Percentiles rank a stretch among this genome's conserved stretches.
Evolutionary conservation across 2,797 vertebrate species (phyloP).

Genomic region (Uromys caudimaculatus): DNA sequence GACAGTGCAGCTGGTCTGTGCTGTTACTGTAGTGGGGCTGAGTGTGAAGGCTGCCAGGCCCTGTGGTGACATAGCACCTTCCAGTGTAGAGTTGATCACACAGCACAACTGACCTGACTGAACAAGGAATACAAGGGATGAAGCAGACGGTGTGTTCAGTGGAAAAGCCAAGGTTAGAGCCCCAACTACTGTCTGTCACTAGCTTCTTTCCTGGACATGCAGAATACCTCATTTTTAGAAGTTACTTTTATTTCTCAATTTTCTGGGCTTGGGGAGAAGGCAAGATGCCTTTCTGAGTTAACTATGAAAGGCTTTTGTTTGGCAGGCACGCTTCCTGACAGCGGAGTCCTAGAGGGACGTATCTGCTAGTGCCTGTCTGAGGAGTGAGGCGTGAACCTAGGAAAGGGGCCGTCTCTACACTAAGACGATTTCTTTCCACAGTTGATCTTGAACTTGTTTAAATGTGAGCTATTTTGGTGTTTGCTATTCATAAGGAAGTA

Average conservation of each 20-base stretch:
- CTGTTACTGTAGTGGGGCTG: slow-evolving; percentile 45
- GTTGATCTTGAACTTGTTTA: slow-evolving; percentile 48
- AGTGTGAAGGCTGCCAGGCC: slow-evolving; percentile 67
- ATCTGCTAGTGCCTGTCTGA: slow-evolving; percentile 20
- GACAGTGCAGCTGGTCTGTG: slow-evolving; percentile 63
- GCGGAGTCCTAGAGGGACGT: not conserved
- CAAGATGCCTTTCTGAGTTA: not conserved
- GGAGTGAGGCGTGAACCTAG: not conserved
- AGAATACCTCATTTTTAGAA: slow-evolving; percentile 50
- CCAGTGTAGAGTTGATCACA: slow-evolving; percentile 61
- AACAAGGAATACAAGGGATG: slow-evolving; percentile 41
- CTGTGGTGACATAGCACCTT: slow-evolving; percentile 57
- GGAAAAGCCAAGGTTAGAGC: not conserved
- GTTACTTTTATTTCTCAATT: slow-evolving; percentile 47
- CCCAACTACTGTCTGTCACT: not conserved
- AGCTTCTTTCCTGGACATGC: not conserved
- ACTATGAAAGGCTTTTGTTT: not conserved
- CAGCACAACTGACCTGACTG: slow-evolving; percentile 39
- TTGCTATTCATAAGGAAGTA: slow-evolving; percentile 38
- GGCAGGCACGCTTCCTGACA: not conserved
- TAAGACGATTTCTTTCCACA: slow-evolving; percentile 53
- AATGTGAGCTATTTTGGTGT: slow-evolving; percentile 49
- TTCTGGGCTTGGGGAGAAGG: not conserved
- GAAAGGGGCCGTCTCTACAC: not conserved
- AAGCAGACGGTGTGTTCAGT: slow-evolving; percentile 30